A percentile compares a stretch with the other conserved stretches of the same genome.
phyloP scores from a whole-genome alignment of 1,140 invertebrate genomes.

The Diprion similis region DNA sequence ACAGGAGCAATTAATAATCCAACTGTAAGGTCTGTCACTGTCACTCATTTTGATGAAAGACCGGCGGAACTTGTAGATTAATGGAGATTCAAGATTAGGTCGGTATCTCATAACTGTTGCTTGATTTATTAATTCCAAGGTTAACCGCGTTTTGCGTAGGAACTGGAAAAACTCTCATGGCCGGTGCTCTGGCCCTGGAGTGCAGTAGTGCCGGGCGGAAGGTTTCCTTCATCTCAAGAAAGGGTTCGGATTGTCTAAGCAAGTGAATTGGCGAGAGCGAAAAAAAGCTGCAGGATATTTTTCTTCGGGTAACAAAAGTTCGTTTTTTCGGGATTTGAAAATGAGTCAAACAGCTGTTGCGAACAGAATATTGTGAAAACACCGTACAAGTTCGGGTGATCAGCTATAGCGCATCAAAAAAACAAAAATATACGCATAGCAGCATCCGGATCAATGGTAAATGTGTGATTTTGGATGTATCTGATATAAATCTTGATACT shows the following conservation, averaged over 20 bases:
- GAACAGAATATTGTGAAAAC: neutral
- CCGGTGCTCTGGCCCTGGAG: slow-evolving; percentile 49
- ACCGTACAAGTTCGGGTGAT: neutral
- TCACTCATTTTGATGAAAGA: neutral
- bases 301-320: slow-evolving; percentile 40
- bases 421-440: no score
- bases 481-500: no score
- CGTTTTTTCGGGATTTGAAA: neutral
- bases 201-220: slow-evolving; percentile 41
- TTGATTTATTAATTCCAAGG: neutral
- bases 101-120: neutral
- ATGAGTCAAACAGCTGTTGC: neutral
- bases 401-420: no score
- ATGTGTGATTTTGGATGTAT: no score
- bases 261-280: slow-evolving; percentile 56
- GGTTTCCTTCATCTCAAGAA: slow-evolving; percentile 47
- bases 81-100: neutral
- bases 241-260: slow-evolving; percentile 49
- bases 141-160: slow-evolving; percentile 32
- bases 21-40: neutral
- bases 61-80: neutral
- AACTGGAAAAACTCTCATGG: slow-evolving; percentile 53
- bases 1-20: neutral
- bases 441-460: no score
- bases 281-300: slow-evolving; percentile 45